These are phyloP conservation scores for Pseudolaguvia tuberculata DNA, from an alignment of 2,113 vertebrate species.

Conservation along the genomic window DNA sequence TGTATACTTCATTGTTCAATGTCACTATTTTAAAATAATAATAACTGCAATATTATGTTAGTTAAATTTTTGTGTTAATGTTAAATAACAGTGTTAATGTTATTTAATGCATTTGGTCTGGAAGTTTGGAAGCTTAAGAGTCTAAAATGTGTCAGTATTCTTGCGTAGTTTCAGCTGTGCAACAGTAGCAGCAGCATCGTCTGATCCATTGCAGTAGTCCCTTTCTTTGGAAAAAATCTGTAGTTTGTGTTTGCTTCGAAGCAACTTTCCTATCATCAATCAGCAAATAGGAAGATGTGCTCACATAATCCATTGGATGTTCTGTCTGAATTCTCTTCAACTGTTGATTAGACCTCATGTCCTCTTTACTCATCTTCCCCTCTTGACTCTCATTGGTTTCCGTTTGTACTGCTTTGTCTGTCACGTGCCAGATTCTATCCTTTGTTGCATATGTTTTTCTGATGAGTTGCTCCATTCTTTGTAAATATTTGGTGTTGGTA, in stretches of 20 bases:
- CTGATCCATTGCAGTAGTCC: conserved; percentile 42
- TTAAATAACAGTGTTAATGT: too few relatives aligned
- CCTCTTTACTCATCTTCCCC: neutral
- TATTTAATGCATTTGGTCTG: neutral
- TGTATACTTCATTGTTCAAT: neutral
- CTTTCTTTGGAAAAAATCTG: conserved; percentile 23
- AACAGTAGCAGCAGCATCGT: conserved; percentile 32
- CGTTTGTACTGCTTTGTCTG: conserved; percentile 45
- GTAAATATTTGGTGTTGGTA: conserved; percentile 17
- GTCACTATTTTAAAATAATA: neutral
- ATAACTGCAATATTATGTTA: too few relatives aligned
- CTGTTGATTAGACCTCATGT: neutral
- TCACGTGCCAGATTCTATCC: conserved; percentile 21
- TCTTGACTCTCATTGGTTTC: neutral
- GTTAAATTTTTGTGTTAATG: too few relatives aligned
- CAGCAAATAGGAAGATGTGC: neutral
- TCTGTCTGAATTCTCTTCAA: conserved; percentile 9
- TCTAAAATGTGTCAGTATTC: conserved; percentile 13
- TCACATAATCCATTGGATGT: neutral
- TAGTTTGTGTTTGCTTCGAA: neutral
- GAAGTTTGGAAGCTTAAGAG: neutral
- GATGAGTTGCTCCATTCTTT: conserved; percentile 37
- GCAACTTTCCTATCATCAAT: conserved; percentile 1
- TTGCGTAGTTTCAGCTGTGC: conserved; percentile 10
- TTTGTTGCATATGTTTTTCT: neutral